Evolutionary conservation across 2,113 vertebrate genomes (phyloP), one percentile per base, ranked within the genome.

Genomic region (Acrocephalus arundinaceus): DNA sequence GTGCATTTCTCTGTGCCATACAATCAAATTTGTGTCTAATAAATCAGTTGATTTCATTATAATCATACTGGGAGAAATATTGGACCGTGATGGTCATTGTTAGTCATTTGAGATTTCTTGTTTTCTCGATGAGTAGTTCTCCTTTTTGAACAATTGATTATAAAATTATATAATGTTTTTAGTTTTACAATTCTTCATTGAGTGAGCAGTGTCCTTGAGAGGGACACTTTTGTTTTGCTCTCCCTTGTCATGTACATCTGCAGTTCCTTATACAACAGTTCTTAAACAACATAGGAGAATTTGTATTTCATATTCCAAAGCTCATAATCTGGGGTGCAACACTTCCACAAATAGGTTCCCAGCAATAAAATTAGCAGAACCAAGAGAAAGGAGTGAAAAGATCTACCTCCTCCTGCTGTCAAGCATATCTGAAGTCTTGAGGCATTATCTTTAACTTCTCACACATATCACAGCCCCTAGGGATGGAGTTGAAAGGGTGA

Each of bases 201-300:
- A 17, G 6, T 48, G 18, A 88, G 25, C 15, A 68, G 12, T 25
- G 31, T 65, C 24, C 31, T 66, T 70, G 6, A n/a, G 45, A 75
- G 19, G 4, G 11, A 6, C 1, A 39, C 6, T 59, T 87, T 54
- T 41, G 46, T 30, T 90, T 82, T 75, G 11, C 6, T 74, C 2
- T 59, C 70, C 15, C 19, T 75, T 30, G 0, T 61, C 28, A 33
- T 2, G 7, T 31, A 51, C 0, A 1, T 46, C 8, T 79, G 66
- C 18, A 59, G 19, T 37, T 80, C 19, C 11, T 83, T 57, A 48
- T 41, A 80, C 30, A 61, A 30, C 7, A 13, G 46, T 43, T 85
- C 82, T 87, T 72, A 79, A 82, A 45, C 15, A 63, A 18, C 7
- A 10, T 3, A 33, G 7, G 15, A 57, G 15, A 77, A 82, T 35